Evolutionary conservation across 2,888 invertebrate species (phyloP).

Genomic region (Ornithoptera alexandrae): DNA sequence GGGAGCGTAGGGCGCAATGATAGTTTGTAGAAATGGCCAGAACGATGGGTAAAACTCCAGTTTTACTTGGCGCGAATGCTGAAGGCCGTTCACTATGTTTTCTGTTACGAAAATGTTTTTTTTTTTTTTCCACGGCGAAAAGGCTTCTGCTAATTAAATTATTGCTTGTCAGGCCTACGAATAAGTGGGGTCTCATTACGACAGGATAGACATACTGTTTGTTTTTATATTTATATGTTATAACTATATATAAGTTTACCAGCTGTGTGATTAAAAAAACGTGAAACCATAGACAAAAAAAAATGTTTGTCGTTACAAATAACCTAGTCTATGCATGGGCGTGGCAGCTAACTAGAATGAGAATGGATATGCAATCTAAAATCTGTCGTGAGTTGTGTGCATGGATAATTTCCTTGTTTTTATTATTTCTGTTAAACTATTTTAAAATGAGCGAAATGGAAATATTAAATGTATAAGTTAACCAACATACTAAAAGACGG

Average conservation of each 20-base stretch:
- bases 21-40: constrained; percentile 63
- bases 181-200: constrained; percentile 51
- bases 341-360: constrained; percentile 59
- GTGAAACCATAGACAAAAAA: constrained; percentile 26
- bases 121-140: constrained; percentile 52
- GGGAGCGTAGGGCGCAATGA: constrained; percentile 71
- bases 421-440: constrained; percentile 13
- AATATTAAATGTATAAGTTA: constrained; percentile 3
- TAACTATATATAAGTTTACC: constrained; percentile 25
- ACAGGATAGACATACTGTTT: constrained; percentile 60
- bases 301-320: constrained; percentile 28
- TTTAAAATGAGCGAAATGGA: neutral
- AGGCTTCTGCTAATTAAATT: constrained; percentile 64
- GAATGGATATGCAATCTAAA: constrained; percentile 38
- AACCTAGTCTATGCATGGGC: constrained; percentile 60
- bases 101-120: constrained; percentile 50
- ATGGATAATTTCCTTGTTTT: constrained; percentile 16
- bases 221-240: constrained; percentile 29
- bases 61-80: constrained; percentile 58
- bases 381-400: constrained; percentile 27
- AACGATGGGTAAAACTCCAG: constrained; percentile 67
- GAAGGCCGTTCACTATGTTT: constrained; percentile 51
- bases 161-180: constrained; percentile 53
- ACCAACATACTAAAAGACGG: constrained; percentile 6
- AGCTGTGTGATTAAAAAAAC: neutral